These are phyloP conservation scores for Lasaia peninsularis DNA, from an alignment of 1,140 invertebrate species.

Conservation along the genomic window DNA sequence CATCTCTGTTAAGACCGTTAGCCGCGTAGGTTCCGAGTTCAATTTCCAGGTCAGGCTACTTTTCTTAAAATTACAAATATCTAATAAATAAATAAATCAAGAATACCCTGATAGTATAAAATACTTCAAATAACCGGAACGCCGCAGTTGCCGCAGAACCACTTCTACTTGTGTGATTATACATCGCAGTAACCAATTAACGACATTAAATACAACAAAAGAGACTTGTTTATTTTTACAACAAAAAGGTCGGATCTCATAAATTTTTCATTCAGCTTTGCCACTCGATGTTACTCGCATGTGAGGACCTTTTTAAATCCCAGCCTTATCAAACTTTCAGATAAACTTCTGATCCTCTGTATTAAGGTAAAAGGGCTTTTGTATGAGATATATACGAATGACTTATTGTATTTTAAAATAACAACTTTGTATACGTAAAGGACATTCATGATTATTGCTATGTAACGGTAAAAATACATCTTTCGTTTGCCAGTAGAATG, in stretches of 20 bases:
- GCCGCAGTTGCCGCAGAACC: too few relatives aligned
- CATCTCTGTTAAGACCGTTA: too few relatives aligned
- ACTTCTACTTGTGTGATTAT: too few relatives aligned
- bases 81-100: too few relatives aligned
- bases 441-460: too few relatives aligned
- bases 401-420: not conserved
- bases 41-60: too few relatives aligned
- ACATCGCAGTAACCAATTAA: not conserved
- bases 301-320: slow-evolving; percentile 10
- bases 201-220: not conserved
- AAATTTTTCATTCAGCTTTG: slow-evolving; percentile 12
- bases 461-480: too few relatives aligned
- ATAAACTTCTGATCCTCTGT: slow-evolving; percentile 7
- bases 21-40: too few relatives aligned
- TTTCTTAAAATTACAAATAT: too few relatives aligned
- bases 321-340: slow-evolving; percentile 8
- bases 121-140: too few relatives aligned
- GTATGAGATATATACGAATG: slow-evolving; percentile 5
- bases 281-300: slow-evolving; percentile 5
- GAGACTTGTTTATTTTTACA: slow-evolving; percentile 9
- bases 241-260: slow-evolving; percentile 12
- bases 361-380: slow-evolving; percentile 10
- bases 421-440: not conserved
- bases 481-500: too few relatives aligned
- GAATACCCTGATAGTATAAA: too few relatives aligned